Conservation (phyloP, 2,113 vertebrate genomes). For the Eurypyga helias region DNA sequence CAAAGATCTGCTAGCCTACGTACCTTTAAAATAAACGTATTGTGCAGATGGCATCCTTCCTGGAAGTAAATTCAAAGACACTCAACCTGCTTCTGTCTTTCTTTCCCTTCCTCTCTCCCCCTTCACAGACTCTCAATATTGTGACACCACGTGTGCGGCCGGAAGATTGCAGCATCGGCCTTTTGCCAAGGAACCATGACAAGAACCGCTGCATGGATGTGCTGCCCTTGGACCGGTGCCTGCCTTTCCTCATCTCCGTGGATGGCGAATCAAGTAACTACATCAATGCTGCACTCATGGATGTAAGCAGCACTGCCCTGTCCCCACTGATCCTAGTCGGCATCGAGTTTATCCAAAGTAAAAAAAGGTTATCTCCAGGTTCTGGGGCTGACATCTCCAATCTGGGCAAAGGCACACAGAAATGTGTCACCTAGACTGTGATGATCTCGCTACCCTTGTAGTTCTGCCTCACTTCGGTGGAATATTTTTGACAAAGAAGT, state of each 20-base stretch:
- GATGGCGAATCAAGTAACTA: slow-evolving; percentile 98
- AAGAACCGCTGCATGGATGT: slow-evolving; percentile 97
- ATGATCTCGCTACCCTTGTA: accelerated
- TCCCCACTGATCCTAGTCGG: background rate
- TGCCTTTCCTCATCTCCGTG: slow-evolving; percentile 96
- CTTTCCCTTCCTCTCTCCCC: background rate
- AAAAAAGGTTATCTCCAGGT: background rate
- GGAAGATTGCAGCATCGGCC: slow-evolving; percentile 95
- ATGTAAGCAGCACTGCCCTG: slow-evolving; percentile 78
- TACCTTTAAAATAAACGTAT: accelerated
- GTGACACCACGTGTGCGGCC: slow-evolving; percentile 94
- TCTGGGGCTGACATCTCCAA: background rate
- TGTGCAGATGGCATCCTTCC: background rate
- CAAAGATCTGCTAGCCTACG: background rate
- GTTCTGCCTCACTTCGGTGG: background rate
- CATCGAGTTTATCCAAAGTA: accelerated
- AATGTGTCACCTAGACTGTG: accelerated
- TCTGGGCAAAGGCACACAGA: background rate
- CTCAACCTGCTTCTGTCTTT: background rate
- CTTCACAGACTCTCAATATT: slow-evolving; percentile 92
- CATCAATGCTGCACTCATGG: slow-evolving; percentile 97
- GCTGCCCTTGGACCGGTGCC: slow-evolving; percentile 91
- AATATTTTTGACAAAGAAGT: background rate
- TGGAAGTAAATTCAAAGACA: background rate
- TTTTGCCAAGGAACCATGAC: slow-evolving; percentile 94